phyloP scores from a whole-genome alignment of 2,113 vertebrate species.

The Amblyopsis rosae region DNA sequence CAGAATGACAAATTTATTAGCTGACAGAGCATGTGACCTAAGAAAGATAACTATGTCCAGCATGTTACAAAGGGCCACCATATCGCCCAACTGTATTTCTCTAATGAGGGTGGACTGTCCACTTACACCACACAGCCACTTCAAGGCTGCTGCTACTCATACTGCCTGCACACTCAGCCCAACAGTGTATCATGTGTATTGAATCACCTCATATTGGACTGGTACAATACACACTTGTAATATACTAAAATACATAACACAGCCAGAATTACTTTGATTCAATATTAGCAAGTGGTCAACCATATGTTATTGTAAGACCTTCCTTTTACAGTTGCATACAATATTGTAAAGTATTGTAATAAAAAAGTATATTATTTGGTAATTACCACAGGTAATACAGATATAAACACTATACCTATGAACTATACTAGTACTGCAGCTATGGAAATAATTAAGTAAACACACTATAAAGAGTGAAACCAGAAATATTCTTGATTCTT shows the following conservation, averaged over 20 bases:
- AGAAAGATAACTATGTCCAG: slow-evolving; percentile 50
- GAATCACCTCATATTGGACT: slow-evolving; percentile 23
- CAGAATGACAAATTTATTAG: slow-evolving; percentile 51
- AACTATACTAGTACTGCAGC: no score
- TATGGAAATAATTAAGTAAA: no score
- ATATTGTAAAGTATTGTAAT: no score
- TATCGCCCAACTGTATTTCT: slow-evolving; percentile 46
- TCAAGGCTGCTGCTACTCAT: slow-evolving; percentile 50
- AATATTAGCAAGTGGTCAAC: slow-evolving; percentile 18
- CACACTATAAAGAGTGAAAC: no score
- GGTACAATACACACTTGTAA: background rate
- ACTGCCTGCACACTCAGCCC: slow-evolving; percentile 25
- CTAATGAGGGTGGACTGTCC: slow-evolving; percentile 61
- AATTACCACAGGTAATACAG: no score
- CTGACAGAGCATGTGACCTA: slow-evolving; percentile 53
- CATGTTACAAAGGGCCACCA: slow-evolving; percentile 44
- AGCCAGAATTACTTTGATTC: slow-evolving; percentile 15
- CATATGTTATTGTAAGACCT: no score
- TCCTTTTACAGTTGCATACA: no score
- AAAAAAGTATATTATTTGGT: no score
- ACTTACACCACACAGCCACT: slow-evolving; percentile 55
- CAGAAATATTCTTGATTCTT: no score
- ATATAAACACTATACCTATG: no score
- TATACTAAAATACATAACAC: slow-evolving; percentile 31
- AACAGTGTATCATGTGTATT: slow-evolving; percentile 12